Conservation (phyloP, 2,113 vertebrate genomes). For the Dendropsophus ebraccatus region DNA sequence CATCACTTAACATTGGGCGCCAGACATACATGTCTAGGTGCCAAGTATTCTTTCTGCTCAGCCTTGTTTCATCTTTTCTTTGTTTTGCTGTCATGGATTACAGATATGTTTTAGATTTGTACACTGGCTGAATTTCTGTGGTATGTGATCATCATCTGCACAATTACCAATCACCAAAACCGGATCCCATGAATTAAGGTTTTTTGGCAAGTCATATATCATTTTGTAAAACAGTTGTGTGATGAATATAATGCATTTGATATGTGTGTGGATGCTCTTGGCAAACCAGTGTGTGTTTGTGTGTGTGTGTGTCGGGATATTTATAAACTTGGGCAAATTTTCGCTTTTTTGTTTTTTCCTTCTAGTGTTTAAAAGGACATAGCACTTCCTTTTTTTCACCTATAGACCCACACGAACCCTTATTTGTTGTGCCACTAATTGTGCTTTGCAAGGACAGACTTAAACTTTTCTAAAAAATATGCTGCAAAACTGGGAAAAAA, state of each 20-base stretch:
- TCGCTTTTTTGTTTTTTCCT: too few species aligned
- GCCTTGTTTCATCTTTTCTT: constrained; percentile 17
- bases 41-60: constrained; percentile 43
- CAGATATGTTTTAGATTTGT: constrained; percentile 41
- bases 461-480: too few species aligned
- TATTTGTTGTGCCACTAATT: too few species aligned
- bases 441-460: too few species aligned
- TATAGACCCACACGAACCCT: too few species aligned
- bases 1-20: constrained; percentile 42
- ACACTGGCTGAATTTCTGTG: constrained; percentile 32
- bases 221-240: constrained; percentile 10
- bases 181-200: constrained; percentile 23
- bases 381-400: too few species aligned
- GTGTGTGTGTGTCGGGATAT: too few species aligned
- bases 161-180: constrained; percentile 42
- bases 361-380: too few species aligned
- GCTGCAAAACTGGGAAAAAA: too few species aligned
- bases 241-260: background rate
- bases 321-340: too few species aligned
- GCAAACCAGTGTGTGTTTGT: too few species aligned
- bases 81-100: constrained; percentile 41
- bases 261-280: background rate
- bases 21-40: constrained; percentile 17
- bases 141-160: constrained; percentile 36
- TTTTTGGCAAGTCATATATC: constrained; percentile 31